Conservation (phyloP, 2,113 vertebrate species). For the Lepisosteus oculatus region DNA sequence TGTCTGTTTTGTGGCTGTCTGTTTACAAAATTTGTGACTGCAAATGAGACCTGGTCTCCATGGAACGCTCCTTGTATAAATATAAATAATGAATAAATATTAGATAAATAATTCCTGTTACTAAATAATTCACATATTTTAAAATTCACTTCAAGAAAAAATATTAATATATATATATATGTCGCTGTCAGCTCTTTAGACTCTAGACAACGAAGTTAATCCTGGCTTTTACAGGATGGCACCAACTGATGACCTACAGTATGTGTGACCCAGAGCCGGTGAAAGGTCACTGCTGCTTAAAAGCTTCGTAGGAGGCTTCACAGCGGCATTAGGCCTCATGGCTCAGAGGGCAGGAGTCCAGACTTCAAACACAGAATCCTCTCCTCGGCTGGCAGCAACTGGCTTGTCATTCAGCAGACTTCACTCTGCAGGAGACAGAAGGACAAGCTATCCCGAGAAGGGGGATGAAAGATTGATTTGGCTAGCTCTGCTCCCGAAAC, state of each 20-base stretch:
- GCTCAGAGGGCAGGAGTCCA: background rate
- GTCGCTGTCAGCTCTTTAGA: background rate
- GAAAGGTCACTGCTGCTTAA: background rate
- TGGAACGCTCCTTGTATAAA: constrained; percentile 71
- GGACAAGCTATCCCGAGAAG: background rate
- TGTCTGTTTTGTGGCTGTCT: constrained; percentile 65
- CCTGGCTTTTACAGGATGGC: background rate
- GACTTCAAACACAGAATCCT: too few relatives aligned
- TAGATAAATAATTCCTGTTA: constrained; percentile 70
- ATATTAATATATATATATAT: background rate
- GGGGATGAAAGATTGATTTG: background rate
- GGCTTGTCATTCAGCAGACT: too few relatives aligned
- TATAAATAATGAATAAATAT: constrained; percentile 75
- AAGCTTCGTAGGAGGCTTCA: background rate
- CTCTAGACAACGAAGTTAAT: background rate
- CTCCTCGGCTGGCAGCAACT: background rate
- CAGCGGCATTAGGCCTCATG: background rate
- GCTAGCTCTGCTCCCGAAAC: background rate
- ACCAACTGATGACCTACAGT: background rate
- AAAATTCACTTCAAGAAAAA: constrained; percentile 14
- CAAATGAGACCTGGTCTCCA: constrained; percentile 78
- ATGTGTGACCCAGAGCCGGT: background rate
- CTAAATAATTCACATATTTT: constrained; percentile 64
- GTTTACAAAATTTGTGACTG: constrained; percentile 74
- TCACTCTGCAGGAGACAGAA: background rate